phyloP scores from a whole-genome alignment of 1,140 invertebrate genomes.

The Zaprionus ornatus region DNA sequence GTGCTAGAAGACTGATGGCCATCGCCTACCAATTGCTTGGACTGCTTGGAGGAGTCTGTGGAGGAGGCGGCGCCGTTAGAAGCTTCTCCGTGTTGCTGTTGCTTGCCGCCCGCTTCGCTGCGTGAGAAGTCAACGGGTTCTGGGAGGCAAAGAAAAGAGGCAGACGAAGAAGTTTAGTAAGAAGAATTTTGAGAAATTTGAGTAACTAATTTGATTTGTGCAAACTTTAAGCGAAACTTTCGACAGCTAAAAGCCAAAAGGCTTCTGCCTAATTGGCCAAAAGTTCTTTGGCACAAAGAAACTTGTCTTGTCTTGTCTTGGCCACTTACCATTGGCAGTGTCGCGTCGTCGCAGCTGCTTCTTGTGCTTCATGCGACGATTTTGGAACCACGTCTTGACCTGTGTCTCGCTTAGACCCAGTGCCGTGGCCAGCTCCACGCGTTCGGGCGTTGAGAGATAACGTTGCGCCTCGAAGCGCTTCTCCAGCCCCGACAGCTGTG shows the following conservation, averaged over 20 bases:
- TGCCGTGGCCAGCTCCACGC: constrained; percentile 96
- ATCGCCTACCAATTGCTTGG: constrained; percentile 30
- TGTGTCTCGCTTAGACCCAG: constrained; percentile 98
- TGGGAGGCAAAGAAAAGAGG: constrained; percentile 39
- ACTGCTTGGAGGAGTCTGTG: constrained; percentile 40
- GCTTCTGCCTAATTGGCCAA: constrained; percentile 54
- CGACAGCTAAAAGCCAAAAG: constrained; percentile 48
- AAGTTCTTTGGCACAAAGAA: constrained; percentile 30
- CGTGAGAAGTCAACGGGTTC: constrained; percentile 84
- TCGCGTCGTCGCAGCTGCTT: constrained; percentile 90
- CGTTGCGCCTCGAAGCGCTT: constrained; percentile 97
- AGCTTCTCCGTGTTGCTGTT: constrained; percentile 42
- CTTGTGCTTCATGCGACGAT: constrained; percentile 98
- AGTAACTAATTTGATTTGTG: constrained; percentile 72
- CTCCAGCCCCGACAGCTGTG: constrained; percentile 96
- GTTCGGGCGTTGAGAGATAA: constrained; percentile 98
- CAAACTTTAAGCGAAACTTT: constrained; percentile 51
- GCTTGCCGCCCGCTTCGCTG: constrained; percentile 61
- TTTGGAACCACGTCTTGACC: constrained; percentile 99
- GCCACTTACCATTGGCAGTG: constrained; percentile 74
- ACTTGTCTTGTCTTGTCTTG: not conserved
- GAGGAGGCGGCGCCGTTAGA: constrained; percentile 30
- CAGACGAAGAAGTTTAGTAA: constrained; percentile 5
- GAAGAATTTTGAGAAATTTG: constrained; percentile 53
- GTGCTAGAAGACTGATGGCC: constrained; percentile 9